Evolutionary conservation across 1,140 invertebrate genomes (phyloP).

Genomic region (Aphelenchoides besseyi): DNA sequence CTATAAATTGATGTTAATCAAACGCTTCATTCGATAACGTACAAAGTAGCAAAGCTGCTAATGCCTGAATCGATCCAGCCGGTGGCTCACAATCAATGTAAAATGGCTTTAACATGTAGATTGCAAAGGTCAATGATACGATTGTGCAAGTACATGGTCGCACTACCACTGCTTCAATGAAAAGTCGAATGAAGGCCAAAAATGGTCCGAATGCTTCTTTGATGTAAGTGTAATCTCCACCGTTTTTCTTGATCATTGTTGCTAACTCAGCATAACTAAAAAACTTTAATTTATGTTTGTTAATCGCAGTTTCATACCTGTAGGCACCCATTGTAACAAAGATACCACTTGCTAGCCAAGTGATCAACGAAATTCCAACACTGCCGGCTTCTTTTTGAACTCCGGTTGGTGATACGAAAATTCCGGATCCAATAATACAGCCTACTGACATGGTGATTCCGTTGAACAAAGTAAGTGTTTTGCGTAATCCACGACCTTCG

Average conservation of each 20-base stretch:
- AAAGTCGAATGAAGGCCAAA: constrained; percentile 85
- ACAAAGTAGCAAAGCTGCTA: constrained; percentile 70
- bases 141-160: constrained; percentile 74
- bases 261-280: constrained; percentile 61
- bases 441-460: constrained; percentile 61
- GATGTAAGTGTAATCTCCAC: constrained; percentile 90
- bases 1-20: constrained; percentile 28
- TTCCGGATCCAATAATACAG: constrained; percentile 68
- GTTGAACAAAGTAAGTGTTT: constrained; percentile 56
- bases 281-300: too few species aligned
- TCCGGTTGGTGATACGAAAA: constrained; percentile 92
- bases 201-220: constrained; percentile 69
- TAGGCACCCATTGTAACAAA: constrained; percentile 52
- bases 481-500: constrained; percentile 33
- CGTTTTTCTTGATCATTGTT: constrained; percentile 73
- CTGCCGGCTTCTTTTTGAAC: constrained; percentile 56
- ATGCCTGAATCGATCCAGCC: constrained; percentile 73
- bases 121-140: constrained; percentile 85
- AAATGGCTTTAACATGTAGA: constrained; percentile 84
- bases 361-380: constrained; percentile 57
- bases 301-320: background rate
- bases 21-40: background rate
- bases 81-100: constrained; percentile 79
- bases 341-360: constrained; percentile 54
- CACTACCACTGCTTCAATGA: constrained; percentile 97